A percentile compares a stretch with the other conserved stretches of the same genome.
Evolutionary conservation across 2,113 vertebrate species (phyloP).

Genomic region (Deroptyus accipitrinus): DNA sequence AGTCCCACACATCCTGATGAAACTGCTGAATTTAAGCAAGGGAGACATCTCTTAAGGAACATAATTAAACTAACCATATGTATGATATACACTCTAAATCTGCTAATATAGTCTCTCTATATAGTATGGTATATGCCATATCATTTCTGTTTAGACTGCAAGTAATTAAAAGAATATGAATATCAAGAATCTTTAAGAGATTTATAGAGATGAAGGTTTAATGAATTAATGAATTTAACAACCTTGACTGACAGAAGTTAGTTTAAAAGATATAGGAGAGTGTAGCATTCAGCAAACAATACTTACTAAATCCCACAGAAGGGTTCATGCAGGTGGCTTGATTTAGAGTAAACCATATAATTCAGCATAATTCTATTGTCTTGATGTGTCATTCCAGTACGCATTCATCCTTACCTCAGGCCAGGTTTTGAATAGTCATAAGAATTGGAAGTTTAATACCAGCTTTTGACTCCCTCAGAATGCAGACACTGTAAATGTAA

Average conservation of each 20-base stretch:
- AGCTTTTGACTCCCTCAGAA: neutral
- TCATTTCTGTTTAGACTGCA: neutral
- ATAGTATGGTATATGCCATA: neutral
- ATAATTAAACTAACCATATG: neutral
- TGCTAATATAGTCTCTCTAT: neutral
- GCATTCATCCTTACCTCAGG: neutral
- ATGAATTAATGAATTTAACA: conserved; percentile 14
- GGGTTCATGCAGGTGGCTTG: neutral
- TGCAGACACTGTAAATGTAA: neutral
- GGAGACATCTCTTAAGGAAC: neutral
- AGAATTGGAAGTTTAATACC: neutral
- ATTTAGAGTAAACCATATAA: neutral
- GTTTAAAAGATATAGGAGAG: neutral
- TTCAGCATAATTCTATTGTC: neutral
- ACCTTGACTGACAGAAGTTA: neutral
- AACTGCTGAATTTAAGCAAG: neutral
- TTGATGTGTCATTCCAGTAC: accelerated
- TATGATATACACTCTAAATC: neutral
- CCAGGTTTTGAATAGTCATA: neutral
- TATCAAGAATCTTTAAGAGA: conserved; percentile 11
- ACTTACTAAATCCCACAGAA: neutral
- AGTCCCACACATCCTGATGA: neutral
- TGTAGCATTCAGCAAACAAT: neutral
- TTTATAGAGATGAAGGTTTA: neutral
- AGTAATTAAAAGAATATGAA: neutral